Percentiles rank a stretch among this genome's conserved stretches.
phyloP scores from a whole-genome alignment of 2,113 vertebrate species.

The Oryctolagus cuniculus region mOryCun1.1 NC_091439.1:129036001-129036500 shows the following conservation, averaged over 20 bases:
- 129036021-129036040: not conserved
- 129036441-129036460: too few relatives aligned
- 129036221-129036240: not conserved
- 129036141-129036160: not conserved
- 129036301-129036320: not conserved
- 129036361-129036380: not conserved
- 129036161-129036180: not conserved
- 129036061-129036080: not conserved
- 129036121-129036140: not conserved
- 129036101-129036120: not conserved
- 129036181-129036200: not conserved
- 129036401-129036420: not conserved
- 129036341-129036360: not conserved
- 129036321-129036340: not conserved
- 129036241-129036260: not conserved
- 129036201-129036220: not conserved
- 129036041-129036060: not conserved
- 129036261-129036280: not conserved
- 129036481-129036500: too few relatives aligned
- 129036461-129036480: too few relatives aligned
- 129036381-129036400: not conserved
- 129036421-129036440: not conserved
- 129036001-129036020: not conserved
- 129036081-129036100: not conserved
- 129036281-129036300: not conserved